A percentile compares a stretch with the other conserved stretches of the same genome.
Evolutionary conservation across 92 coral and sea anemone genomes (phyloP).

Genomic region (Epizoanthus scotinus): DNA sequence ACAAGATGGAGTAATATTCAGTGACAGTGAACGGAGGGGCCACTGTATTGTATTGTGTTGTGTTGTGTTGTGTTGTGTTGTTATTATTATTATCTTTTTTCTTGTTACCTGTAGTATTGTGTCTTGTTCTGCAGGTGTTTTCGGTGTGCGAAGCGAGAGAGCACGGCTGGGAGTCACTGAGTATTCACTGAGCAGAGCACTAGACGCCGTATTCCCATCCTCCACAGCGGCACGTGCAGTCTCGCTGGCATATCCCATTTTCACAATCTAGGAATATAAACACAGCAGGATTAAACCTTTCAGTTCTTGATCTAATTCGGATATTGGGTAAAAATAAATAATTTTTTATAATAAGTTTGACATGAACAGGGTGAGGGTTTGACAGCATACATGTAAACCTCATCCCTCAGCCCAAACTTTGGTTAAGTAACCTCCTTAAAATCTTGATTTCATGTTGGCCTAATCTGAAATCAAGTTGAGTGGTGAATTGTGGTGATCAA

Average conservation of each 20-base stretch:
- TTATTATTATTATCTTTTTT: no score
- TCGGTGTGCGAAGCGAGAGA: constrained; percentile 88
- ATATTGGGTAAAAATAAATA: no score
- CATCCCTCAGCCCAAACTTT: neutral
- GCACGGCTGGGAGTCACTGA: constrained; percentile 89
- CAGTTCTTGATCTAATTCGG: no score
- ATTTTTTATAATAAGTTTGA: no score
- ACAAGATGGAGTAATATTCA: no score
- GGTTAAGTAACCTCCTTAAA: neutral
- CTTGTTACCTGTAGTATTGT: constrained; percentile 82
- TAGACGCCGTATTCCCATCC: constrained; percentile 81
- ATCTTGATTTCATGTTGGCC: no score
- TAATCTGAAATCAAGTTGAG: no score
- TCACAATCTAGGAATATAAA: constrained; percentile 71
- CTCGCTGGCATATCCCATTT: constrained; percentile 98
- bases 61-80: no score
- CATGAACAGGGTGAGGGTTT: neutral
- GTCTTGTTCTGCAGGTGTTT: constrained; percentile 97
- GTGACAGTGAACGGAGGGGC: no score
- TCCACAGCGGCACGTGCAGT: constrained; percentile 93
- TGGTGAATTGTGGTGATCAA: no score
- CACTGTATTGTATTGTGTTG: no score
- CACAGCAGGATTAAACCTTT: neutral
- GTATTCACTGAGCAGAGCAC: constrained; percentile 89
- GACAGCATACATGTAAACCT: neutral